These are phyloP conservation scores for Elysia crispata DNA, from an alignment of 2,888 invertebrate species.

Conservation along the genomic window DNA sequence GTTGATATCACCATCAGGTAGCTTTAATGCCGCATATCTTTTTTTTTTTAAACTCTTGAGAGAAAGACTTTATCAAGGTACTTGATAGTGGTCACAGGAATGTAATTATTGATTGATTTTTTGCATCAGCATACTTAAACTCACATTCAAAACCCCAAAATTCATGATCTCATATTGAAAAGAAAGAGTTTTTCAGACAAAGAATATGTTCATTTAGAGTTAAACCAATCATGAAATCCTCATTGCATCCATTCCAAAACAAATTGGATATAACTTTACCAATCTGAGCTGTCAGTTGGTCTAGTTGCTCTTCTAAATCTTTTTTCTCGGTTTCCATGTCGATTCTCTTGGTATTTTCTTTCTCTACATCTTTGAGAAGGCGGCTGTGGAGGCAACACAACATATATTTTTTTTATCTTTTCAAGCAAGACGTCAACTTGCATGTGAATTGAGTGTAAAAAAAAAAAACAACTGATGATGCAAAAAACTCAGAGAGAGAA, in stretches of 20 bases:
- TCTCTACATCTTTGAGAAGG: slow-evolving; percentile 60
- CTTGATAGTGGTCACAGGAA: too few relatives aligned
- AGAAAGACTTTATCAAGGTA: too few relatives aligned
- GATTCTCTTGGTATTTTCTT: slow-evolving; percentile 60
- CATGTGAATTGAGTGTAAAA: neutral
- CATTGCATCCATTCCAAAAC: neutral
- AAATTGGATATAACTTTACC: slow-evolving; percentile 52
- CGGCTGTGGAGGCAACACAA: slow-evolving; percentile 54
- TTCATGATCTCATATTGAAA: too few relatives aligned
- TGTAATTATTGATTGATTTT: too few relatives aligned
- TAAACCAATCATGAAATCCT: neutral
- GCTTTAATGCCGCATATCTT: too few relatives aligned
- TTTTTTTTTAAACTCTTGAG: too few relatives aligned
- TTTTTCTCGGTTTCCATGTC: slow-evolving; percentile 66
- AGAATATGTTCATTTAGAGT: too few relatives aligned
- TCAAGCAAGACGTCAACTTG: neutral
- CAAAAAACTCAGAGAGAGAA: neutral
- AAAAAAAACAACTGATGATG: neutral
- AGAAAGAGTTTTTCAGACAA: too few relatives aligned
- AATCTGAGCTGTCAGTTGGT: slow-evolving; percentile 61
- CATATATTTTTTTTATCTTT: neutral
- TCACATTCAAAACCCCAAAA: too few relatives aligned
- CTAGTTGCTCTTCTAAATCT: slow-evolving; percentile 64
- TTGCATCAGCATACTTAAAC: too few relatives aligned
- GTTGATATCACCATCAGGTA: too few relatives aligned